phyloP scores from a whole-genome alignment of 2,888 invertebrate species.

The Argynnis bischoffii region DNA sequence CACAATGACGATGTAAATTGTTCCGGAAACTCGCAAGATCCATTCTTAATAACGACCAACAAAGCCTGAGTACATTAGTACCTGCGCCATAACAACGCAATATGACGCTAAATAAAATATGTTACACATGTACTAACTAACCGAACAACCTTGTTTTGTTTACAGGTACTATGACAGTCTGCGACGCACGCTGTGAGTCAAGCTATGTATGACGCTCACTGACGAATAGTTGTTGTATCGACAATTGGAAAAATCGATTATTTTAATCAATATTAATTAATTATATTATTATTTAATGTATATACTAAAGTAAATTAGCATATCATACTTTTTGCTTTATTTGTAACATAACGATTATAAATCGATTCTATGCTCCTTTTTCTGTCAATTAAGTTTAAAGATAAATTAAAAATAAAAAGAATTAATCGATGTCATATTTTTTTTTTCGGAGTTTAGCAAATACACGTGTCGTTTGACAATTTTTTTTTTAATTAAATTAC shows the following conservation, averaged over 20 bases:
- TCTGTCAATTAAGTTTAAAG: neutral
- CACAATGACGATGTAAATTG: neutral
- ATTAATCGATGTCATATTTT: neutral
- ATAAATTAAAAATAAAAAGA: conserved; percentile 6
- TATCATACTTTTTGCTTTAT: neutral
- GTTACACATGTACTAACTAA: conserved; percentile 37
- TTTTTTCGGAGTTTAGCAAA: conserved; percentile 14
- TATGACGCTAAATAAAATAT: conserved; percentile 33
- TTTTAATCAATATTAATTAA: conserved; percentile 2
- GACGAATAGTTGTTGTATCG: conserved; percentile 50
- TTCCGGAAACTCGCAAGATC: neutral
- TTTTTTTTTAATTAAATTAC: conserved; percentile 12
- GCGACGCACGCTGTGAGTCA: conserved; percentile 75
- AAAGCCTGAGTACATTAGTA: conserved; percentile 31
- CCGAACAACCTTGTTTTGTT: conserved; percentile 49
- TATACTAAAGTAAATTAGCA: neutral
- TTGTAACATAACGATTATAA: neutral
- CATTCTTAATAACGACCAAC: conserved; percentile 4
- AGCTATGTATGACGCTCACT: conserved; percentile 59
- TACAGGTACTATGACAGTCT: conserved; percentile 75
- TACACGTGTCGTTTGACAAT: conserved; percentile 15
- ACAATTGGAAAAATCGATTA: conserved; percentile 5
- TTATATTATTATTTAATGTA: too few relatives aligned
- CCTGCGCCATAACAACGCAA: conserved; percentile 30
- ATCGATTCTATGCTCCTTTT: neutral